These are phyloP conservation scores for Idris sp. DNA, from an alignment of 1,140 invertebrate genomes.

Conservation along the genomic window DNA sequence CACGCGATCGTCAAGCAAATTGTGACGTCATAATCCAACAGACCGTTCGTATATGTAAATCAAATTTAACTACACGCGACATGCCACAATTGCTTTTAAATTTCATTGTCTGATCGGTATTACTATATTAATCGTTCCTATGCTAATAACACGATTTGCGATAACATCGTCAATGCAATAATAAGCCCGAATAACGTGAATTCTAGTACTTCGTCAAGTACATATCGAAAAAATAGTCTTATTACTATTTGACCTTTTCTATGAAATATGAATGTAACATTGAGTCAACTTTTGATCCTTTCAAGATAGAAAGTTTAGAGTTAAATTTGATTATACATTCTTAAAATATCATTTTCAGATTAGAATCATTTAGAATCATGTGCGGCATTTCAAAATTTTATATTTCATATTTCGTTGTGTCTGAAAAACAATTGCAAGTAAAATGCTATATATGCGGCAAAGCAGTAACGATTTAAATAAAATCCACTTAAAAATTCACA, in stretches of 20 bases:
- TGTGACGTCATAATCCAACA: constrained; percentile 77
- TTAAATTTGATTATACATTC: constrained; percentile 18
- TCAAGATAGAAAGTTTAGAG: constrained; percentile 8
- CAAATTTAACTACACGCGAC: constrained; percentile 72
- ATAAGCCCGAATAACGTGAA: constrained; percentile 16
- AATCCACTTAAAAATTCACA: neutral
- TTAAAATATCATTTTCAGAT: constrained; percentile 19
- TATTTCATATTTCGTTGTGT: constrained; percentile 1
- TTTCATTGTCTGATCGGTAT: constrained; percentile 74
- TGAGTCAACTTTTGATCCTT: constrained; percentile 8
- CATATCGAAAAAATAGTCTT: constrained; percentile 8
- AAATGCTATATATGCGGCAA: neutral
- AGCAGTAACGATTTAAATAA: neutral
- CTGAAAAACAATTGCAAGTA: neutral
- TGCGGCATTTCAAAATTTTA: neutral
- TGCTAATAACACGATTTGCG: constrained; percentile 57
- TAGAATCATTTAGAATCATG: constrained; percentile 4
- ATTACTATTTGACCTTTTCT: constrained; percentile 35
- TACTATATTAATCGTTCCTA: constrained; percentile 70
- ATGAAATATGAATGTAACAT: constrained; percentile 19
- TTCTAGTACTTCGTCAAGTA: constrained; percentile 8
- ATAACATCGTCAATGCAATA: constrained; percentile 24
- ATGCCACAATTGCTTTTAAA: constrained; percentile 70
- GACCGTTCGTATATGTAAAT: constrained; percentile 74
- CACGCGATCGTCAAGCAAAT: constrained; percentile 66